These are phyloP conservation scores for Euura saliciscinereae DNA, from an alignment of 1,140 invertebrate species.

Conservation along the genomic window DNA sequence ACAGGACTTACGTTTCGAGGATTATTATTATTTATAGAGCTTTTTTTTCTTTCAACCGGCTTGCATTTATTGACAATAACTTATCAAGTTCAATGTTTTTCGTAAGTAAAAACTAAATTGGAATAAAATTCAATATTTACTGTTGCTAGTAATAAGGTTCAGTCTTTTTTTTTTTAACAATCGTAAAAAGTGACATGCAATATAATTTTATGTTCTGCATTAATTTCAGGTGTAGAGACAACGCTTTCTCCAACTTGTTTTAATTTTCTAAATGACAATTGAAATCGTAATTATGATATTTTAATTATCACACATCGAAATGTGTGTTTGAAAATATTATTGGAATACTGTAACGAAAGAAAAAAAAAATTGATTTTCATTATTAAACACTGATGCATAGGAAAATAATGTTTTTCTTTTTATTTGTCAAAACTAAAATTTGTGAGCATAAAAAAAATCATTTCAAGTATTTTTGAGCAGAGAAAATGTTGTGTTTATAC, in stretches of 20 bases:
- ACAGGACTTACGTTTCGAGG: constrained; percentile 11
- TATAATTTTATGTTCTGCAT: background rate
- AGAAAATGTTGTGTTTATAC: background rate
- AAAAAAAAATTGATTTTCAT: no score
- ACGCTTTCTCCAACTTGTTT: background rate
- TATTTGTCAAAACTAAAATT: no score
- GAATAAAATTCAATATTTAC: constrained; percentile 4
- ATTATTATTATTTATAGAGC: background rate
- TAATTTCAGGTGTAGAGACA: background rate
- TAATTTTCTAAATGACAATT: no score
- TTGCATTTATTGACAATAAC: constrained; percentile 1
- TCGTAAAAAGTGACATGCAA: background rate
- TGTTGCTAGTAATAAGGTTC: background rate
- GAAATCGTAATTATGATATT: no score
- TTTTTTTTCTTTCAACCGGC: background rate
- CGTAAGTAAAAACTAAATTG: background rate
- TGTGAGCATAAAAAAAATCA: no score
- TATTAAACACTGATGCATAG: no score
- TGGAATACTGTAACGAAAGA: no score
- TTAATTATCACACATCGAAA: no score
- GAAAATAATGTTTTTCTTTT: no score
- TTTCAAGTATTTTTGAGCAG: background rate
- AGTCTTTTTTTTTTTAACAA: background rate
- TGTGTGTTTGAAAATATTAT: no score
- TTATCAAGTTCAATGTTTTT: background rate